Evolutionary conservation across 2,113 vertebrate genomes (phyloP), one percentile per base, ranked within the genome.

Genomic region (Mobula birostris): DNA sequence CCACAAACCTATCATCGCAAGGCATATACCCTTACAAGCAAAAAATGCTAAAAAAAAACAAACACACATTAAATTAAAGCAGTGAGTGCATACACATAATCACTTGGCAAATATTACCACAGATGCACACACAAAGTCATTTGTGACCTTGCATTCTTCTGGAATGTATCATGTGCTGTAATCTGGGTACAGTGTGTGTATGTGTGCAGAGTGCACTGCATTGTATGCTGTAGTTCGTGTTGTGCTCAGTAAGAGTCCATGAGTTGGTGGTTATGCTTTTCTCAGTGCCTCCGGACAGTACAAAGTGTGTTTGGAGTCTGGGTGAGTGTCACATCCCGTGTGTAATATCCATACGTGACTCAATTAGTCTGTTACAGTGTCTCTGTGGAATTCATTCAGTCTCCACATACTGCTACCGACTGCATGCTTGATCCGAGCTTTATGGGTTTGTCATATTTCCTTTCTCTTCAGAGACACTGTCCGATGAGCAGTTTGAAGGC

Each of bases 401-500:
- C 85, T n/a, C 29, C 12, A 29, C 58, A 6, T 19, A 29, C 29
- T 5, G 6, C 61, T 61, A 83, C 19, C 0, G 29, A 66, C 7
- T 90, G 29, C 61, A 36, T 66, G 14, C n/a, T 66, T 15, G 5
- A 32, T 90, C 14, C 24, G 24, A 15, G 12, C 0, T 15, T 90
- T 66, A 32, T 7, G 29, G 5, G n/a, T 29, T 48, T 88, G 12
- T 15, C 29, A 17, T 32, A 1, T 24, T 91, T 36, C 24, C 70
- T 83, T 91, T 88, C 32, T 61, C 56, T 58, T 0, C 94, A 98
- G 97, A 95, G 0, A 95, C 95, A n/a, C 56, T 97, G 14, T 27
- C 19, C 70, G 96, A 96, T 94, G 63, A 56, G 17, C 95, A 96
- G 0, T 95, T 91, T 0, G 97, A 96, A 21, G 77, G 95, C 0